Conservation (phyloP, 1,140 invertebrate species). For the Lepidostoma basale region DNA sequence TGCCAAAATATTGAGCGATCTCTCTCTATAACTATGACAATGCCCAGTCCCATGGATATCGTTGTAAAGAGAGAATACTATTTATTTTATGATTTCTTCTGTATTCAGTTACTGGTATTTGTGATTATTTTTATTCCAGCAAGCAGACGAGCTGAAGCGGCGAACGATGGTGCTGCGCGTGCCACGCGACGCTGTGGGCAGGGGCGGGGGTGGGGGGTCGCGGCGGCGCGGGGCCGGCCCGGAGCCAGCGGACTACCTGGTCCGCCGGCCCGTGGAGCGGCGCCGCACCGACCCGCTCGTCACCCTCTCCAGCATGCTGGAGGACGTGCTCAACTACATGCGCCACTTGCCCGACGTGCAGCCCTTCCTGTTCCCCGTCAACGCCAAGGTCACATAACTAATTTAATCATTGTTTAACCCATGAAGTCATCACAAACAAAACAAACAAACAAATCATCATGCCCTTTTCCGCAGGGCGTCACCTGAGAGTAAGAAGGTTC, state of each 20-base stretch:
- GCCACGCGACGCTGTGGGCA: constrained; percentile 76
- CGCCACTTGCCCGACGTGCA: constrained; percentile 89
- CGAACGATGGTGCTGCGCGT: constrained; percentile 83
- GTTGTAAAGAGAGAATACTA: no score
- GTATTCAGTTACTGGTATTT: neutral
- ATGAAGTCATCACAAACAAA: no score
- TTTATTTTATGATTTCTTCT: no score
- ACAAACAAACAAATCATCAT: no score
- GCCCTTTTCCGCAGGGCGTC: no score
- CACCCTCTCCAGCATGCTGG: constrained; percentile 90
- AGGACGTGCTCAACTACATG: constrained; percentile 93
- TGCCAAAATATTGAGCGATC: no score
- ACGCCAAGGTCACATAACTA: constrained; percentile 75
- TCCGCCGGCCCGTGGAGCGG: constrained; percentile 87
- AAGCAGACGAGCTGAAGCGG: constrained; percentile 80
- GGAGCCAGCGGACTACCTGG: constrained; percentile 92
- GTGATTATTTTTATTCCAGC: constrained; percentile 56
- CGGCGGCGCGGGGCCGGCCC: constrained; percentile 69
- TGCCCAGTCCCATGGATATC: no score
- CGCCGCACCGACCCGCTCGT: constrained; percentile 96
- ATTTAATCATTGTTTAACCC: no score
- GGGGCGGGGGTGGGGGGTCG: constrained; percentile 66
- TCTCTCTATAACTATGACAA: no score
- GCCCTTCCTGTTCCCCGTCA: constrained; percentile 94
- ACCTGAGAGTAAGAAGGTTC: no score